Conservation (phyloP, 1,140 invertebrate species). For the Ooceraea biroi region DNA sequence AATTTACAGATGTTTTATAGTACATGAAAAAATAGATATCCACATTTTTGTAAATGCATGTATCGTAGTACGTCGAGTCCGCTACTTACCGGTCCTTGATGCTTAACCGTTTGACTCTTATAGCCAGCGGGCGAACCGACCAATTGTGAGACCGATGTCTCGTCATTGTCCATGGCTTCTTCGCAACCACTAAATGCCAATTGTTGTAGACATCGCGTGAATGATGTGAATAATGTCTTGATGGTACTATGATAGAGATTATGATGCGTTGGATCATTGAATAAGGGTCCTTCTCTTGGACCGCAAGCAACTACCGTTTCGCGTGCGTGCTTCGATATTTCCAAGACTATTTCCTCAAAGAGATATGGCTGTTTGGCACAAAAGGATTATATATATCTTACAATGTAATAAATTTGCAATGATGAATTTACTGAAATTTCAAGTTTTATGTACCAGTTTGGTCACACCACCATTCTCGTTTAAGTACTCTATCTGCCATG, state of each 20-base stretch:
- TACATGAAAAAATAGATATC: neutral
- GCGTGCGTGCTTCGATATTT: conserved; percentile 94
- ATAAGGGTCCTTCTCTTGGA: conserved; percentile 90
- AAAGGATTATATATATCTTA: conserved; percentile 65
- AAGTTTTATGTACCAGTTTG: conserved; percentile 88
- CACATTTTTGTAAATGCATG: neutral
- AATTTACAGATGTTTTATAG: conserved; percentile 42
- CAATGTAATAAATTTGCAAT: neutral
- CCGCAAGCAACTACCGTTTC: conserved; percentile 93
- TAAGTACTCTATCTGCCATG: conserved; percentile 95
- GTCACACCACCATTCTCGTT: conserved; percentile 94
- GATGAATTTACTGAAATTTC: conserved; percentile 12
- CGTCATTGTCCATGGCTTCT: conserved; percentile 86
- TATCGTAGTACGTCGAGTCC: no score
- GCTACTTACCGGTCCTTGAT: conserved; percentile 79
- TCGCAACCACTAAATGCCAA: conserved; percentile 89
- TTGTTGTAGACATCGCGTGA: conserved; percentile 89
- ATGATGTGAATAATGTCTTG: conserved; percentile 90
- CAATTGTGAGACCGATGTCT: conserved; percentile 88
- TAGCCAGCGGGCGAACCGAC: conserved; percentile 88
- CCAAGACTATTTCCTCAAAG: conserved; percentile 93
- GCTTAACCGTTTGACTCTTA: conserved; percentile 81
- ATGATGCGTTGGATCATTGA: conserved; percentile 89
- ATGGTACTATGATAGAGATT: conserved; percentile 90
- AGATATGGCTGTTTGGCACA: conserved; percentile 90